Conservation (phyloP, 2,888 invertebrate genomes). For the Oligia latruncula region DNA sequence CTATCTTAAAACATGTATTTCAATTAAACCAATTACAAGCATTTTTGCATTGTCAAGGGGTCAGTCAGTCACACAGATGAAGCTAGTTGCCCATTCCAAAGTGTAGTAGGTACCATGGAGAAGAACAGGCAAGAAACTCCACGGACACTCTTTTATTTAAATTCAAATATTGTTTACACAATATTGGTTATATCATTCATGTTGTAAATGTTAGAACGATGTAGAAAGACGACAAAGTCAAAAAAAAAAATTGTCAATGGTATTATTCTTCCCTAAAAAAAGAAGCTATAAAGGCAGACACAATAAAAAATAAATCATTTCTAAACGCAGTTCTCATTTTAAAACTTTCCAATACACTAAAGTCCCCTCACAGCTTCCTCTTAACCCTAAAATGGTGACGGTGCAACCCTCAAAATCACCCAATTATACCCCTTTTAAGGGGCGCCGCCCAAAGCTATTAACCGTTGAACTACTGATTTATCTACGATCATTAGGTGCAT, state of each 20-base stretch:
- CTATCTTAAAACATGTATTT: neutral
- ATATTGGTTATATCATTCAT: neutral
- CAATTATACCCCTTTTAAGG: conserved; percentile 87
- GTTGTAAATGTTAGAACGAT: neutral
- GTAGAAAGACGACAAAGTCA: neutral
- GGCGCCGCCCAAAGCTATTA: conserved; percentile 84
- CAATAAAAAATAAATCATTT: conserved; percentile 25
- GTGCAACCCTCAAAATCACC: conserved; percentile 85
- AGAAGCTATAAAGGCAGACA: neutral
- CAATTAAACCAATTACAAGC: neutral
- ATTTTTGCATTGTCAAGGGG: neutral
- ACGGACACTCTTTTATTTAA: neutral
- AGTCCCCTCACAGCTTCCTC: conserved; percentile 66
- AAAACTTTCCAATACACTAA: conserved; percentile 22
- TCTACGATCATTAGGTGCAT: conserved; percentile 83
- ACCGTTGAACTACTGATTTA: conserved; percentile 85
- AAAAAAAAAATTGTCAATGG: neutral
- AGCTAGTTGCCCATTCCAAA: neutral
- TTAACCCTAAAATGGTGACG: conserved; percentile 82
- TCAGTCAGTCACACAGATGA: neutral
- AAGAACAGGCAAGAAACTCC: neutral
- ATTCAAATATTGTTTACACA: neutral
- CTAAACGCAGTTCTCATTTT: conserved; percentile 29
- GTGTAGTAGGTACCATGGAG: neutral
- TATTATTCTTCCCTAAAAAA: neutral